These are phyloP conservation scores for Thereva nobilitata DNA, from an alignment of 2,888 invertebrate genomes.

Conservation along the genomic window DNA sequence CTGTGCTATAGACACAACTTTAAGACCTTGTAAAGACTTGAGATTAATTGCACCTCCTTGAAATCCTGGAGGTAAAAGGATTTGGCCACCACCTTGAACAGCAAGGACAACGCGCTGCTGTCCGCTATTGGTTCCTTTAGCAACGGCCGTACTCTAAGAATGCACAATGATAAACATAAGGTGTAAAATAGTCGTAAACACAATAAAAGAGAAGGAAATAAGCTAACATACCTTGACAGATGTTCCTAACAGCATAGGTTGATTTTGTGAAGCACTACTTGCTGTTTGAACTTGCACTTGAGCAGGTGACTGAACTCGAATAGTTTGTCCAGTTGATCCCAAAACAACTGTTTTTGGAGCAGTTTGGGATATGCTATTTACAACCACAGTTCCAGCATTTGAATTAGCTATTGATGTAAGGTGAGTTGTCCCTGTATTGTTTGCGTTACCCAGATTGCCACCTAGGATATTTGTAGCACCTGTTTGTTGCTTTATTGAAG, in stretches of 20 bases:
- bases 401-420: constrained; percentile 43
- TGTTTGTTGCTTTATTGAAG: constrained; percentile 42
- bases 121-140: constrained; percentile 47
- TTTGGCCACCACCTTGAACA: constrained; percentile 63
- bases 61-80: constrained; percentile 65
- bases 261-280: constrained; percentile 32
- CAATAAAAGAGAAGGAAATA: background rate
- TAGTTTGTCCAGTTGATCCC: constrained; percentile 51
- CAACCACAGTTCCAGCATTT: constrained; percentile 44
- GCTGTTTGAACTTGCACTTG: constrained; percentile 40
- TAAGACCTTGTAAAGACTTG: constrained; percentile 66
- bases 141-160: constrained; percentile 45
- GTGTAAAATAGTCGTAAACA: background rate
- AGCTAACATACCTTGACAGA: constrained; percentile 39
- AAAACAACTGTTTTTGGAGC: constrained; percentile 51
- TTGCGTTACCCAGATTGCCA: constrained; percentile 33
- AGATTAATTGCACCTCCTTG: constrained; percentile 66
- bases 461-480: constrained; percentile 31
- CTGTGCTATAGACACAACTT: constrained; percentile 63
- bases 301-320: constrained; percentile 49
- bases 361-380: constrained; percentile 43
- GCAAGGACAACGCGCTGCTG: constrained; percentile 61
- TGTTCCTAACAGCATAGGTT: constrained; percentile 39
- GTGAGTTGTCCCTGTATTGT: constrained; percentile 26
- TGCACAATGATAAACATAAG: background rate